A percentile compares a stretch with the other conserved stretches of the same genome.
Evolutionary conservation across 2,113 vertebrate species (phyloP).

Genomic region (Poeciliopsis turrubarensis): DNA sequence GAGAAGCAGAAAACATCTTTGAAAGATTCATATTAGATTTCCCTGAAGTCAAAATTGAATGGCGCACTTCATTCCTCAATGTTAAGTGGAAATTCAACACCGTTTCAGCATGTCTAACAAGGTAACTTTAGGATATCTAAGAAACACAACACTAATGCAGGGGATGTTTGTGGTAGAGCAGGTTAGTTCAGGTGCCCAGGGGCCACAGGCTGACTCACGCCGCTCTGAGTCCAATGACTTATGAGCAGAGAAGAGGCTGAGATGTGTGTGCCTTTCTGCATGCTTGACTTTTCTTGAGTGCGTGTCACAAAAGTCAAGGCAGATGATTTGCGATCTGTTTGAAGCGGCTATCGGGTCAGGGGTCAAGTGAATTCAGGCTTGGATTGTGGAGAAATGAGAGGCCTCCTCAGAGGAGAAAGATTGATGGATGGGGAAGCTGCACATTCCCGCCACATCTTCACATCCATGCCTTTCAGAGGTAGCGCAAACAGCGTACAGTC

Average conservation of each 20-base stretch:
- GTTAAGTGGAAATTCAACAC: conserved; percentile 16
- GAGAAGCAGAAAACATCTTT: conserved; percentile 16
- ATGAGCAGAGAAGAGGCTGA: conserved; percentile 18
- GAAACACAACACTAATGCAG: neutral
- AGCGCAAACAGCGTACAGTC: conserved; percentile 38
- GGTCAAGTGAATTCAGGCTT: conserved; percentile 54
- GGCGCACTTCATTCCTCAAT: conserved; percentile 14
- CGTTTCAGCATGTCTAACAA: conserved; percentile 14
- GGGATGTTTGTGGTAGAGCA: conserved; percentile 15
- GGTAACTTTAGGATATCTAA: conserved; percentile 10
- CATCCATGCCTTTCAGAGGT: neutral
- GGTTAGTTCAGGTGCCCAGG: conserved; percentile 48
- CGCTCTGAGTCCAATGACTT: conserved; percentile 52
- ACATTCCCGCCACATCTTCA: neutral
- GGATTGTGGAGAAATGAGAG: conserved; percentile 39
- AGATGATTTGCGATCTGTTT: conserved; percentile 63
- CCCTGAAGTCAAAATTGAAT: conserved; percentile 2
- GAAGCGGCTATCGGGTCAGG: conserved; percentile 42
- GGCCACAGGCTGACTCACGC: conserved; percentile 25
- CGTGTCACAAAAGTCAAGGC: conserved; percentile 48
- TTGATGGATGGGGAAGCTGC: conserved; percentile 11
- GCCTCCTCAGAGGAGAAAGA: conserved; percentile 1
- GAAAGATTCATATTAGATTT: neutral
- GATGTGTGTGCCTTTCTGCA: conserved; percentile 52
- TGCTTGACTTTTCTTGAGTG: conserved; percentile 31